Conservation (phyloP, 2,113 vertebrate species). For the Oreochromis tanganicae region DNA sequence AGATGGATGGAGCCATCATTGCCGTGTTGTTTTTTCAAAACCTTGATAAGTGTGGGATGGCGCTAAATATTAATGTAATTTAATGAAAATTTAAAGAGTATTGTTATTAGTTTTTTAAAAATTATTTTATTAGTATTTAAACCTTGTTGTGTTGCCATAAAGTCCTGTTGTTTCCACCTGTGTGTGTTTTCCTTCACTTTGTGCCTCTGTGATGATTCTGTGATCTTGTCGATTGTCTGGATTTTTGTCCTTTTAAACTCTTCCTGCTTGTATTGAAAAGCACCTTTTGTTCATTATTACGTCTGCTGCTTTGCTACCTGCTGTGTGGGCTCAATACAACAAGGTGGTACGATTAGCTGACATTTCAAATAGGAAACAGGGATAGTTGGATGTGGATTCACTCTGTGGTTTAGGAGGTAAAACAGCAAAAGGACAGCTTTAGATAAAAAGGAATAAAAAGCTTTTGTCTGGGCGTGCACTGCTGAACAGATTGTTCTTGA, state of each 20-base stretch:
- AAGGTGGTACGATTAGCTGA: neutral
- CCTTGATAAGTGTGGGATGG: fast-evolving
- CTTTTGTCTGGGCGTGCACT: fast-evolving
- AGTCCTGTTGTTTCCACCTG: neutral
- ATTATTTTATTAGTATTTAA: neutral
- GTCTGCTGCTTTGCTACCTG: neutral
- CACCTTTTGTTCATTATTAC: fast-evolving
- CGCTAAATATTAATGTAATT: fast-evolving
- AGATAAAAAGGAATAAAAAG: neutral
- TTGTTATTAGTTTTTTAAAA: neutral
- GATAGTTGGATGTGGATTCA: neutral
- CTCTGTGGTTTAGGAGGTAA: neutral
- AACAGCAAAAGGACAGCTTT: neutral
- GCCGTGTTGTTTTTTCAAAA: neutral
- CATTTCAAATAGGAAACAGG: neutral
- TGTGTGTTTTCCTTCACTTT: neutral
- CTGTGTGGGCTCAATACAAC: neutral
- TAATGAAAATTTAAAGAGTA: neutral
- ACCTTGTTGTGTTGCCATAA: neutral
- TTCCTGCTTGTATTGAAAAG: neutral
- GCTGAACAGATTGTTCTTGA: neutral
- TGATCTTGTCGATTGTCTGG: neutral
- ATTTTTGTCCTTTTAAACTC: neutral
- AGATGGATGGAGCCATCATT: neutral
- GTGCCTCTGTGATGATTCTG: fast-evolving